Evolutionary conservation across 2,113 vertebrate species (phyloP).

Genomic region (Varanus komodoensis): DNA sequence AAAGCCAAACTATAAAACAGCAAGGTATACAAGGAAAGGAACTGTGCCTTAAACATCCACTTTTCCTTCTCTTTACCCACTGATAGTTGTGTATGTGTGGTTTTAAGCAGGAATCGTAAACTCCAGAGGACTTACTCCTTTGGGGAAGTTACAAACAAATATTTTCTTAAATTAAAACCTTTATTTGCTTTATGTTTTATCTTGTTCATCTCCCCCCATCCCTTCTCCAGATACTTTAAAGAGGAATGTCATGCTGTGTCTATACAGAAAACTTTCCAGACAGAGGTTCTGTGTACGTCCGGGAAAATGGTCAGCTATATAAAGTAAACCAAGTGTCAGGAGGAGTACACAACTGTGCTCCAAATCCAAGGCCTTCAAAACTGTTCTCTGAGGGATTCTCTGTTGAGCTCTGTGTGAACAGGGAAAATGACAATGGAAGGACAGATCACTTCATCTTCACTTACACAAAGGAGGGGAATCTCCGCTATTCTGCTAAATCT

Average conservation of each 20-base stretch:
- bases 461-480: slow-evolving; percentile 90
- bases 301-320: slow-evolving; percentile 87
- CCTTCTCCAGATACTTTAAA: slow-evolving; percentile 33
- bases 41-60: background rate
- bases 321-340: slow-evolving; percentile 77
- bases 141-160: background rate
- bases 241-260: slow-evolving; percentile 79
- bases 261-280: slow-evolving; percentile 74
- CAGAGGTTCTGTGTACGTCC: slow-evolving; percentile 83
- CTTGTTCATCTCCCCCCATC: slow-evolving; percentile 19
- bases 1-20: too few relatives aligned
- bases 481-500: slow-evolving; percentile 91
- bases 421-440: slow-evolving; percentile 77
- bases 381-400: slow-evolving; percentile 84
- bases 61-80: background rate
- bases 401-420: slow-evolving; percentile 81
- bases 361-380: slow-evolving; percentile 78
- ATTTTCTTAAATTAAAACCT: background rate
- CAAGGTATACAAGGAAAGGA: background rate
- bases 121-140: background rate
- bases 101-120: accelerated
- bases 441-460: slow-evolving; percentile 93
- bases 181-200: slow-evolving; percentile 10
- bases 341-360: slow-evolving; percentile 63
- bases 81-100: background rate